A percentile compares a stretch with the other conserved stretches of the same genome.
Evolutionary conservation across 1,140 invertebrate genomes (phyloP).

Genomic region (Anagrus nilaparvatae): DNA sequence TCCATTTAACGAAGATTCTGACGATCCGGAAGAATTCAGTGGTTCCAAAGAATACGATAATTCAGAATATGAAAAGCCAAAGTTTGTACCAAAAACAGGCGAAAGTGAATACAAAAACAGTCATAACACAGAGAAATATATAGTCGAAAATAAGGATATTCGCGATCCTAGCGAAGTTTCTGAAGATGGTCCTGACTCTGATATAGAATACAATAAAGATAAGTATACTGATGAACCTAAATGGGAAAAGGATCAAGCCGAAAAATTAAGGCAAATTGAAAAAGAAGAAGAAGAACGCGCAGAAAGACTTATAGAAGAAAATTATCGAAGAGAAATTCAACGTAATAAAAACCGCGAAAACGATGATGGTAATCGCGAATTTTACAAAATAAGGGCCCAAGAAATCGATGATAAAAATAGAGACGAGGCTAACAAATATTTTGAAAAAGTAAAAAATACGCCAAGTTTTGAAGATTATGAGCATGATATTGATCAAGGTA

Average conservation of each 20-base stretch:
- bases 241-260: conserved; percentile 23
- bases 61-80: neutral
- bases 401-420: conserved; percentile 1
- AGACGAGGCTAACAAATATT: neutral
- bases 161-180: conserved; percentile 20
- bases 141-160: conserved; percentile 22
- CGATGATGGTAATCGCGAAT: conserved; percentile 9
- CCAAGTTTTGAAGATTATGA: no score
- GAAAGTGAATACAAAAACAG: conserved; percentile 19
- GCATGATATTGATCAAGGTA: conserved; percentile 7
- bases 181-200: conserved; percentile 9
- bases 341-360: conserved; percentile 11
- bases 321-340: neutral
- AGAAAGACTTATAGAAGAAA: conserved; percentile 2
- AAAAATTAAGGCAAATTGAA: conserved; percentile 18
- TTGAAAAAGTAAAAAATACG: no score
- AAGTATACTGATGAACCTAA: conserved; percentile 20
- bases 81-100: neutral
- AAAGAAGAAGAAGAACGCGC: conserved; percentile 20
- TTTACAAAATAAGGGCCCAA: no score
- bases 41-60: neutral
- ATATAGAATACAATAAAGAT: conserved; percentile 2
- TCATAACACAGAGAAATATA: conserved; percentile 21
- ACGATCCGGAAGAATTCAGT: no score
- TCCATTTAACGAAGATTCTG: neutral